Conservation (phyloP, 2,888 invertebrate species). For the Trachelus tabidus region DNA sequence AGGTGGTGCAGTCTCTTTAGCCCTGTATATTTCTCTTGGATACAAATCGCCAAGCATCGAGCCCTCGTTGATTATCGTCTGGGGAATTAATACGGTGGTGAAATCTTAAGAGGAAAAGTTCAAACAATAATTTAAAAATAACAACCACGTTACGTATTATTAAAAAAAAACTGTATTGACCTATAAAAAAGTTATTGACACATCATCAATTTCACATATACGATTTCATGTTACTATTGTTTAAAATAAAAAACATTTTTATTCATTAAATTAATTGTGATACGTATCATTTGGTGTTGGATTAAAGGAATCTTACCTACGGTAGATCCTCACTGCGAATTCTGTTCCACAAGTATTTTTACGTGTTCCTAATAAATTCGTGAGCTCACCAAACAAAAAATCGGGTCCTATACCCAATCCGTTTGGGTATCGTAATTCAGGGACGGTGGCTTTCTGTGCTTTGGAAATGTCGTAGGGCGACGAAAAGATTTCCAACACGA, state of each 20-base stretch:
- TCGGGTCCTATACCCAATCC: background rate
- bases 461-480: background rate
- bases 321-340: background rate
- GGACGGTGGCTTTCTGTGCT: background rate
- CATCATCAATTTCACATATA: background rate
- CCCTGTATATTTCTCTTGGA: background rate
- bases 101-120: too few species aligned
- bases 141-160: background rate
- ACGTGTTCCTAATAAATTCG: background rate
- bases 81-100: too few species aligned
- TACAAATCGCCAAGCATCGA: background rate
- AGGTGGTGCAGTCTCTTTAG: slow-evolving; percentile 29
- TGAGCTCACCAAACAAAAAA: background rate
- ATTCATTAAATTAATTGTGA: background rate
- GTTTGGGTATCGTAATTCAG: background rate
- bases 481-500: background rate
- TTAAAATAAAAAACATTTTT: background rate
- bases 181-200: background rate
- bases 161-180: background rate
- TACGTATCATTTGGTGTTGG: background rate
- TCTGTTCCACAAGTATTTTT: background rate
- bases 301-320: background rate
- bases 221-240: background rate
- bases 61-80: too few species aligned
- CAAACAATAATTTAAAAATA: too few species aligned